Base-by-base conservation (phyloP, 2,113 vertebrate species). In the Tinamus guttatus region DNA sequence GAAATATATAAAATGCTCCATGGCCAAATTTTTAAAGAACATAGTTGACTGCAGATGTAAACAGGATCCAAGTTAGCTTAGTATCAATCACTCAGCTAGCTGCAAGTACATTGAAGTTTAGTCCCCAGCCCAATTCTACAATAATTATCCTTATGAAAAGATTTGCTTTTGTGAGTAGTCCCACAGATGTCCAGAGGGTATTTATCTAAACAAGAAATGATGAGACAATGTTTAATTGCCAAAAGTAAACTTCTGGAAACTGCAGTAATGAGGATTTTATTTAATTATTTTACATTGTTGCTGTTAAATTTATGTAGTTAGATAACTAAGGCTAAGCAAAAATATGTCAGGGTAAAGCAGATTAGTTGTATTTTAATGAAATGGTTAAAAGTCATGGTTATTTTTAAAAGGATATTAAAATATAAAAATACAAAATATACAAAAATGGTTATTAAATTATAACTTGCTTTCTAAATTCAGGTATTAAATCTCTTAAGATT, bases 161-260 rank as follows among this genome's bases (percentile, higher is more conserved):
- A 60, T 92, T 28, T 92, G 78, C 38, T 85, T 79, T 82, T 77
- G 75, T 41, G 28, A 87, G 45, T 63, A 76, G 89, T 40, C 87
- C 36, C 65, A 73, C 25, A 80, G 43, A 91, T 87, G 24, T 40
- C 81, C 92, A 49, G 4, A 28, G 32, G 43, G 41, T 27, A 24
- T 36, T 27, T 40, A 56, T 68, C 62, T 80, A 76, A 89, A 84
- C 40, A 47, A 22, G 86, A 76, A 19, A 79, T 62, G 40, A 65
- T 0, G 0, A n/a, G 18, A 67, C 58, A 40, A 84, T 76, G 43
- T 77, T 89, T 82, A 49, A 80, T 14, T 71, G 70, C 58, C 93
- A 87, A 85, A 85, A 93, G 10, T 49, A 70, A 87, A 92, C 52
- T 89, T 68, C 58, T 68, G 32, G 20, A 56, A 92, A 71, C 32